Conservation (phyloP, 2,797 vertebrate species). For the Acrossocheilus fasciatus region DNA sequence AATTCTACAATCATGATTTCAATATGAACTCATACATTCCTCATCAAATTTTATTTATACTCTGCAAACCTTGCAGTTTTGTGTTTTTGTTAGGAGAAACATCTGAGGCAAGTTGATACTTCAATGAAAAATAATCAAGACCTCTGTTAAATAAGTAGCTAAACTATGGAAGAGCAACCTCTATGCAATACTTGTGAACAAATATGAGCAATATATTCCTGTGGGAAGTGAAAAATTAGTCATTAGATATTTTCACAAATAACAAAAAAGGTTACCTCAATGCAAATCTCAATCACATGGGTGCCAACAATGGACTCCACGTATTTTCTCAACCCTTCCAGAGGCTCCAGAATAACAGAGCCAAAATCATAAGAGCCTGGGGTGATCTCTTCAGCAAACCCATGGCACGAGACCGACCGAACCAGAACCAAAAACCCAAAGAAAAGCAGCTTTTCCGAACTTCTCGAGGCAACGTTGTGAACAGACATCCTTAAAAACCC, state of each 20-base stretch:
- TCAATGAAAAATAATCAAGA: neutral
- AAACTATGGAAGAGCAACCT: neutral
- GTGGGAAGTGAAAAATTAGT: neutral
- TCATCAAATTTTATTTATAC: neutral
- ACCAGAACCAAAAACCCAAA: slow-evolving; percentile 47
- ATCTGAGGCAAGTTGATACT: neutral
- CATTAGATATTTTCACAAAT: neutral
- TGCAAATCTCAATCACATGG: slow-evolving; percentile 68
- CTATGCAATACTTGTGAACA: neutral
- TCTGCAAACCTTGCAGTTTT: neutral
- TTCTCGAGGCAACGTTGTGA: slow-evolving; percentile 45
- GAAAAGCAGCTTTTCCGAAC: slow-evolving; percentile 56
- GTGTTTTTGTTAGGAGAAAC: neutral
- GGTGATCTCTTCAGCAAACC: slow-evolving; percentile 40
- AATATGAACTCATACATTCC: neutral
- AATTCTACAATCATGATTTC: neutral
- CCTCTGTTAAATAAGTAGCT: neutral
- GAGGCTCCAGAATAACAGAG: slow-evolving; percentile 65
- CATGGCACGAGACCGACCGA: slow-evolving; percentile 57
- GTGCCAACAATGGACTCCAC: slow-evolving; percentile 76
- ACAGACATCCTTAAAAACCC: slow-evolving; percentile 18
- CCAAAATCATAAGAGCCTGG: slow-evolving; percentile 62
- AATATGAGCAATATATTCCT: neutral
- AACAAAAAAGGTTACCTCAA: slow-evolving; percentile 68
- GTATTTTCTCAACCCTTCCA: slow-evolving; percentile 69